Evolutionary conservation across 2,888 invertebrate genomes (phyloP).

Genomic region (Xestia xanthographa): DNA sequence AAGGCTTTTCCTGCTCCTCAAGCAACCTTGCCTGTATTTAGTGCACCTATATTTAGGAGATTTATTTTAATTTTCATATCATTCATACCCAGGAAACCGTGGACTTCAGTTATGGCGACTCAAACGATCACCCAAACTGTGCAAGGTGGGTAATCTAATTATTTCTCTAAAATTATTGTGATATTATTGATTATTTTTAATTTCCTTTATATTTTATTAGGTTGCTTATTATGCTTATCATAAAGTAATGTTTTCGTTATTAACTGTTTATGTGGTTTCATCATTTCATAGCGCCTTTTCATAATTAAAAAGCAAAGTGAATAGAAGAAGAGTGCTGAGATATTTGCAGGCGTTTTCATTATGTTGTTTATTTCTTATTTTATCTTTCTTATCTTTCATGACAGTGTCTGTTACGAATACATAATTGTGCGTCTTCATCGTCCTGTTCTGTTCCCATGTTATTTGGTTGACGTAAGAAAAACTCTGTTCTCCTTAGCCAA

Average conservation of each 20-base stretch:
- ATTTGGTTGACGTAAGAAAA: no score
- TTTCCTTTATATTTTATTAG: neutral
- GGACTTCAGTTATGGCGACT: constrained; percentile 75
- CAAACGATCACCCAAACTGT: constrained; percentile 76
- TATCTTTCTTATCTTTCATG: neutral
- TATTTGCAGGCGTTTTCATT: constrained; percentile 26
- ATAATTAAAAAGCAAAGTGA: constrained; percentile 26
- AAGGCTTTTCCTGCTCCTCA: constrained; percentile 72
- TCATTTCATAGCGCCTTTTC: constrained; percentile 31
- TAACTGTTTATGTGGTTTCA: neutral
- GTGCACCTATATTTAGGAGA: constrained; percentile 82
- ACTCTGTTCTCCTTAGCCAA: neutral
- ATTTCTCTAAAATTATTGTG: constrained; percentile 4
- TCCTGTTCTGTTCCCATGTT: neutral
- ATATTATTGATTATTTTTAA: neutral
- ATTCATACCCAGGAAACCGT: constrained; percentile 73
- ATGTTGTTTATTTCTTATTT: neutral
- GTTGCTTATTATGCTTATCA: neutral
- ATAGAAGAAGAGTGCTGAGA: neutral
- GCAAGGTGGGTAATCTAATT: constrained; percentile 70
- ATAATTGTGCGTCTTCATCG: neutral
- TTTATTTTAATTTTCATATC: constrained; percentile 78
- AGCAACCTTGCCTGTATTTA: constrained; percentile 70
- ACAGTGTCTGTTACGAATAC: neutral
- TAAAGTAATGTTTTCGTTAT: neutral